Percentiles rank a stretch among this genome's conserved stretches.
Evolutionary conservation across 2,113 vertebrate genomes (phyloP).

Genomic region (Phylloscopus trochiloides): DNA sequence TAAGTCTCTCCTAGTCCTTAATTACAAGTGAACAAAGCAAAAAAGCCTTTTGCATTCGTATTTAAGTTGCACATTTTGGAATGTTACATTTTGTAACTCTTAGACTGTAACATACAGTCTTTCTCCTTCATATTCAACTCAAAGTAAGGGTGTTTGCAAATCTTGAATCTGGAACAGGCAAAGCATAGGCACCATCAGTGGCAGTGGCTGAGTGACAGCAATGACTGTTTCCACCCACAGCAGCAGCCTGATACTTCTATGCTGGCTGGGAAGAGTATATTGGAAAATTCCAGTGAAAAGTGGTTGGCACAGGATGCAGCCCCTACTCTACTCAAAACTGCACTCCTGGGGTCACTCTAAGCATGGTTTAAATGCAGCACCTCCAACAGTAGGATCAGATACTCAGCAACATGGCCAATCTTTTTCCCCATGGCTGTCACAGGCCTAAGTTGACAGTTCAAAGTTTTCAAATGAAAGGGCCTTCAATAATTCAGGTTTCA

Average conservation of each 20-base stretch:
- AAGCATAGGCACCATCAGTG: not conserved
- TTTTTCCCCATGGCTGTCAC: not conserved
- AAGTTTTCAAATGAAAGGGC: not conserved
- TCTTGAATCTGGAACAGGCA: not conserved
- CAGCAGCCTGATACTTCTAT: not conserved
- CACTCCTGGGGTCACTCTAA: not conserved
- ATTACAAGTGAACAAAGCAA: not conserved
- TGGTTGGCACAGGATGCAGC: not conserved
- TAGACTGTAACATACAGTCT: not conserved
- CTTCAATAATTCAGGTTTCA: not conserved
- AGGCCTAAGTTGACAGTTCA: not conserved
- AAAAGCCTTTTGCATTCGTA: not conserved
- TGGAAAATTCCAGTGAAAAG: not conserved
- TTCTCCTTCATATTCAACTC: not conserved
- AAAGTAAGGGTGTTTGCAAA: not conserved
- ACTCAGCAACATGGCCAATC: not conserved
- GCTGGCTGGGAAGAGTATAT: fast-evolving
- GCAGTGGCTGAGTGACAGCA: not conserved
- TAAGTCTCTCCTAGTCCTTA: not conserved
- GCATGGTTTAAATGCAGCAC: not conserved
- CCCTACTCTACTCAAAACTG: not conserved
- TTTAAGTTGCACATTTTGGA: not conserved
- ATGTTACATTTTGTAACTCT: not conserved
- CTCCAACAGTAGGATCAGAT: not conserved
- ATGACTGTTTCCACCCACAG: not conserved